Evolutionary conservation across 1,140 invertebrate species (phyloP), one percentile per base, ranked within the genome.

Genomic region (Bombus sylvicola): DNA sequence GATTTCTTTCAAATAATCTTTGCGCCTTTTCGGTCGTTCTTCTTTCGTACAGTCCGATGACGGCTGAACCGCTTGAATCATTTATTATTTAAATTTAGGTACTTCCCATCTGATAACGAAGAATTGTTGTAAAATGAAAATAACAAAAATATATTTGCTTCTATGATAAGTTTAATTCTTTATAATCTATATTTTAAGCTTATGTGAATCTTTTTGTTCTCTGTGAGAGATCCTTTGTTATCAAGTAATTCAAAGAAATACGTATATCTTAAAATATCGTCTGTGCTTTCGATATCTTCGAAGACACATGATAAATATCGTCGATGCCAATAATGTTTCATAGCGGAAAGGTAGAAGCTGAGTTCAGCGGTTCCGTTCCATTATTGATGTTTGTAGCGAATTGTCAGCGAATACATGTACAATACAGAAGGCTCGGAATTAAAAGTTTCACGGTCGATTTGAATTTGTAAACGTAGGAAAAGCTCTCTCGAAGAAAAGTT

Each of bases 1-100:
- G 85, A 85, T 89, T 88, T 91, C 80, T 77, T 85, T 77, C 85
- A 76, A 80, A 72, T 9, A 74, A 34, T 82, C 71, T 79, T 25
- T 0, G n/a, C 34, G 57, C 25, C 5, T 71, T 71, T 71, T 9
- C 12, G n/a, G 25, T 15, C 22, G n/a, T 15, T 43, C n/a, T 22
- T 13, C 43, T 22, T 25, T 47, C n/a, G 0, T 12, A 4, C 18
- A 3, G 8, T 10, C 6, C 47, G 47, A 28, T 15, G 28, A 73
- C 28, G 6, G 37, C 28, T 1, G 47, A 22, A 28, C 8, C 31
- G 31, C 3, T 62, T 1, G 28, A n/a, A n/a, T 53, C 1, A 0
- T n/a, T n/a, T 62, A 3, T n/a, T 28, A 28, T n/a, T 31, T 18
- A 66, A 66, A 34, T 15, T 15, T 34, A 6, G 15, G 6, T 66